Evolutionary conservation across 2,888 invertebrate genomes (phyloP).

Genomic region (Polietes domitor): DNA sequence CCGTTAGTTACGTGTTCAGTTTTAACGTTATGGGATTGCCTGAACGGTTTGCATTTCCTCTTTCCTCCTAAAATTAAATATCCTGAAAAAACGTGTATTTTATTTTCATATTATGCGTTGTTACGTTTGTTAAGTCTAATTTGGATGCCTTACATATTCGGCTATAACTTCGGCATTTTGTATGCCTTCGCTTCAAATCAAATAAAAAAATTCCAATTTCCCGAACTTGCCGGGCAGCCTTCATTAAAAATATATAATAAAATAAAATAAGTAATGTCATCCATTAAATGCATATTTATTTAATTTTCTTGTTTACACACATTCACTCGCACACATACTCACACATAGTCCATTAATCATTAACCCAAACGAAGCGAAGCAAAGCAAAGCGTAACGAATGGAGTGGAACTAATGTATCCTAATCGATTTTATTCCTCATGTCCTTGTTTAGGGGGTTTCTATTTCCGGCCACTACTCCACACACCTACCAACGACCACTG

Average conservation of each 20-base stretch:
- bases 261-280: background rate
- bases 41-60: no score
- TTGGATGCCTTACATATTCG: no score
- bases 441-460: background rate
- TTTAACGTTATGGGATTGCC: no score
- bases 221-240: background rate
- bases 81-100: no score
- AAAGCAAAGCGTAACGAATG: no score
- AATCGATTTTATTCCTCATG: background rate
- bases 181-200: no score
- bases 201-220: no score
- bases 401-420: constrained; percentile 4
- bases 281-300: constrained; percentile 5
- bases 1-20: no score
- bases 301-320: background rate
- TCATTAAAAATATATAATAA: background rate
- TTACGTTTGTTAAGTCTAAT: no score
- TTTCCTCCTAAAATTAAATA: no score
- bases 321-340: background rate
- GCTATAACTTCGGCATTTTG: no score
- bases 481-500: background rate
- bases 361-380: background rate
- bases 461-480: background rate
- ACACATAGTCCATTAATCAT: background rate
- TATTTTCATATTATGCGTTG: no score